Conservation (phyloP, 2,113 vertebrate genomes). For the Calyptomena viridis region DNA sequence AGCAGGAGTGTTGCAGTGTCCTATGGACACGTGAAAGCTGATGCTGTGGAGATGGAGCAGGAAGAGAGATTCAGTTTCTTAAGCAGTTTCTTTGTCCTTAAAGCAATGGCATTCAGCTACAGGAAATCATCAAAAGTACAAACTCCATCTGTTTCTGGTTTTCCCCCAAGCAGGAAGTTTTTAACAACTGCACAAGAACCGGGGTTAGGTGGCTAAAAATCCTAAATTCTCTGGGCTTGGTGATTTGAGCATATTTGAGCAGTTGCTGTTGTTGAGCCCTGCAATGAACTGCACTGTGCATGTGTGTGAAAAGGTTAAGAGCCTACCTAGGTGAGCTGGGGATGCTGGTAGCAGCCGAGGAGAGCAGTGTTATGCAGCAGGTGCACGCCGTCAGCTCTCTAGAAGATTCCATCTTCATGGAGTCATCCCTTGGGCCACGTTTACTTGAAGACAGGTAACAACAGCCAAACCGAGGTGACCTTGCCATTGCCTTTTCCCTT, state of each 20-base stretch:
- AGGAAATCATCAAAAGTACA: neutral
- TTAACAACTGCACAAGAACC: constrained; percentile 23
- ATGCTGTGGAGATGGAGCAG: neutral
- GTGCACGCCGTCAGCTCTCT: constrained; percentile 81
- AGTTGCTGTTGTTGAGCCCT: constrained; percentile 54
- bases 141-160: neutral
- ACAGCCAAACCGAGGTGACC: constrained; percentile 39
- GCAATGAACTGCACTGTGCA: constrained; percentile 76
- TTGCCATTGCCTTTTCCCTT: constrained; percentile 34
- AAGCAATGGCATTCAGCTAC: neutral
- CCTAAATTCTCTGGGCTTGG: constrained; percentile 38
- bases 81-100: neutral
- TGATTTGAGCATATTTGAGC: constrained; percentile 52
- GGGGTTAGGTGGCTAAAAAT: neutral
- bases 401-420: constrained; percentile 90
- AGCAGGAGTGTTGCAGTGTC: neutral
- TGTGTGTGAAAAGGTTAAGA: constrained; percentile 84
- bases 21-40: neutral
- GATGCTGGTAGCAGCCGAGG: constrained; percentile 82
- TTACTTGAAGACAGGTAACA: constrained; percentile 85
- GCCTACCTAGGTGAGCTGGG: constrained; percentile 80
- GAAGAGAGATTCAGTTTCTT: neutral
- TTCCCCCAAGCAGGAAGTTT: neutral
- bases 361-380: constrained; percentile 84
- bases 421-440: constrained; percentile 80